Evolutionary conservation across 1,140 invertebrate genomes (phyloP).

Genomic region (Ostrea denselamellosa): DNA sequence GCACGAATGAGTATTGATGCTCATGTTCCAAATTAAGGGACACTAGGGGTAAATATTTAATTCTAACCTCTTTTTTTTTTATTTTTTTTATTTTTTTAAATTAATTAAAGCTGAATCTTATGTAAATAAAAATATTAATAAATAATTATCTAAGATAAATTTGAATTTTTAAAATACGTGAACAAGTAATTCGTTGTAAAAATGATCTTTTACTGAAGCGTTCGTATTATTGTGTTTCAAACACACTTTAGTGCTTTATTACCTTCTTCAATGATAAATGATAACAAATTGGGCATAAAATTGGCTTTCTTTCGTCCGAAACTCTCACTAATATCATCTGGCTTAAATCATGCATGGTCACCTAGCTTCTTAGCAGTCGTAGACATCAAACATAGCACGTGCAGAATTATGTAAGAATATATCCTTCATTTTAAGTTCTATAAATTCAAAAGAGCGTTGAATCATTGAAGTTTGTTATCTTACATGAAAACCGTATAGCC

Average conservation of each 20-base stretch:
- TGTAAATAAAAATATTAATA: too few species aligned
- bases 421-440: slow-evolving; percentile 38
- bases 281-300: slow-evolving; percentile 37
- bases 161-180: too few species aligned
- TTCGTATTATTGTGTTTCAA: slow-evolving; percentile 23
- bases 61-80: too few species aligned
- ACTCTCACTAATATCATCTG: slow-evolving; percentile 35
- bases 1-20: neutral
- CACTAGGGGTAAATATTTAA: too few species aligned
- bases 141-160: too few species aligned
- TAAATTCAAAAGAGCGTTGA: slow-evolving; percentile 39
- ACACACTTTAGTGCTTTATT: slow-evolving; percentile 25
- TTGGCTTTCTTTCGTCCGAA: slow-evolving; percentile 34
- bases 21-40: neutral
- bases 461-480: slow-evolving; percentile 32
- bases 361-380: neutral
- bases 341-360: slow-evolving; percentile 35
- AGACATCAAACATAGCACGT: slow-evolving; percentile 31
- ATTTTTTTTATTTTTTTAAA: too few species aligned
- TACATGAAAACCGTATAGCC: slow-evolving; percentile 26
- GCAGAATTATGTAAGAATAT: slow-evolving; percentile 38
- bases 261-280: slow-evolving; percentile 18
- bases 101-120: too few species aligned
- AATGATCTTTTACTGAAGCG: neutral
- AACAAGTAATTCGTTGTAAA: too few species aligned